phyloP scores from a whole-genome alignment of 2,888 invertebrate species.

The Patella depressa region DNA sequence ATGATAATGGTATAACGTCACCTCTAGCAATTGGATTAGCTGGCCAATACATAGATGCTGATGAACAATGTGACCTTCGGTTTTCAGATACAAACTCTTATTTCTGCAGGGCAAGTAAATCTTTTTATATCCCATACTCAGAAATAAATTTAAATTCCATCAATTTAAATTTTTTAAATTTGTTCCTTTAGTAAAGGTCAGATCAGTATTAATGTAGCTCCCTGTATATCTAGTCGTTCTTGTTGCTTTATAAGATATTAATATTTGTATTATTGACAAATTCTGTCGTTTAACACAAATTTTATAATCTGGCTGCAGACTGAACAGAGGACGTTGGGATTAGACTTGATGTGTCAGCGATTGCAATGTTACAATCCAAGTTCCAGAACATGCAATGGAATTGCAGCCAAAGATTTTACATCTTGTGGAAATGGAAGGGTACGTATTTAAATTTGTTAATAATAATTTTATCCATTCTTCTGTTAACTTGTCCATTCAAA shows the following conservation, averaged over 20 bases:
- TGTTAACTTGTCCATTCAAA: too few species aligned
- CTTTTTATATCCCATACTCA: too few species aligned
- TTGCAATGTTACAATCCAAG: conserved; percentile 4
- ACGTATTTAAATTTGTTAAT: too few species aligned
- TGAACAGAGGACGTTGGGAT: neutral
- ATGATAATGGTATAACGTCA: conserved; percentile 1
- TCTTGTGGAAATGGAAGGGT: conserved; percentile 1
- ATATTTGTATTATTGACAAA: too few species aligned
- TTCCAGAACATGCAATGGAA: neutral
- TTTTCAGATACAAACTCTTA: neutral
- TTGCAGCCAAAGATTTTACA: neutral
- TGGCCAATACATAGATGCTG: neutral
- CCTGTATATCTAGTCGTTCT: too few species aligned
- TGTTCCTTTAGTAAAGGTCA: too few species aligned
- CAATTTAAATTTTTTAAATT: too few species aligned
- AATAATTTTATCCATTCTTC: too few species aligned
- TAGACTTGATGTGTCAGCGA: neutral
- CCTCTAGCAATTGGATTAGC: neutral
- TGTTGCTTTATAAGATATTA: too few species aligned
- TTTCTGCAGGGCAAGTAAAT: conserved; percentile 2
- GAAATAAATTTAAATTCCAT: too few species aligned
- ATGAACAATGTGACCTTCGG: neutral
- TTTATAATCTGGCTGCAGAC: neutral
- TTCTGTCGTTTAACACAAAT: too few species aligned
- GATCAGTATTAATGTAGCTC: too few species aligned